phyloP scores from a whole-genome alignment of 37 sponge, comb jelly and placozoan species.

The Crambe crambe region DNA sequence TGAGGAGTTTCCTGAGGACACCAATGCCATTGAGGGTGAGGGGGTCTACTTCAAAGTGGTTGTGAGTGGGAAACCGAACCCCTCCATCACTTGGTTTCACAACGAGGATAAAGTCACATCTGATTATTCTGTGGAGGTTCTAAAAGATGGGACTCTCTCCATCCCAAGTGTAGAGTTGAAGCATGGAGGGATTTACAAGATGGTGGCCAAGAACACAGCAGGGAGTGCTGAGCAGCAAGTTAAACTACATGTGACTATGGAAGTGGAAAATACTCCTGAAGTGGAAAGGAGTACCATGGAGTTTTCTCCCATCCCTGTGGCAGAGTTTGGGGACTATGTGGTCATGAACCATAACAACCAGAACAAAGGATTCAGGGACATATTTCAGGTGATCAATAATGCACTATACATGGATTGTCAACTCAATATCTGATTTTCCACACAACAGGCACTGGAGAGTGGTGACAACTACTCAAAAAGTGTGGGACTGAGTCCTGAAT shows the following conservation, averaged over 20 bases:
- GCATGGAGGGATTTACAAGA: conserved; percentile 22
- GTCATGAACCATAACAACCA: conserved; percentile 3
- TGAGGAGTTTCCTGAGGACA: conserved; percentile 19
- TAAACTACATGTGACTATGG: conserved; percentile 8
- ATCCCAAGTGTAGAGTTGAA: neutral
- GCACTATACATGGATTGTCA: neutral
- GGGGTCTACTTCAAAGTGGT: conserved; percentile 21
- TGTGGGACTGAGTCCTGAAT: too few relatives aligned
- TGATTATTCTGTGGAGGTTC: conserved; percentile 5
- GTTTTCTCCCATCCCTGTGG: neutral
- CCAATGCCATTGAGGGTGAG: conserved; percentile 13
- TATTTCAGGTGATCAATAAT: conserved; percentile 19
- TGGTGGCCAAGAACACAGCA: conserved; percentile 14
- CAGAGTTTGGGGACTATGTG: conserved; percentile 38
- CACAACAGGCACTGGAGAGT: too few relatives aligned
- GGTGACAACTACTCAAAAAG: too few relatives aligned
- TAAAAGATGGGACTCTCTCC: conserved; percentile 18
- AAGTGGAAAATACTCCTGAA: neutral
- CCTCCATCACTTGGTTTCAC: conserved; percentile 18
- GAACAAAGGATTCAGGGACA: conserved; percentile 15
- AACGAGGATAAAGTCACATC: conserved; percentile 7
- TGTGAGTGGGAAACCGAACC: conserved; percentile 24
- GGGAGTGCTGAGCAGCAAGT: conserved; percentile 28
- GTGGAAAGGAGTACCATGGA: conserved; percentile 7
- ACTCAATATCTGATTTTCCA: neutral